Evolutionary conservation across 2,797 vertebrate genomes (phyloP).

Genomic region (Mus spretus): DNA sequence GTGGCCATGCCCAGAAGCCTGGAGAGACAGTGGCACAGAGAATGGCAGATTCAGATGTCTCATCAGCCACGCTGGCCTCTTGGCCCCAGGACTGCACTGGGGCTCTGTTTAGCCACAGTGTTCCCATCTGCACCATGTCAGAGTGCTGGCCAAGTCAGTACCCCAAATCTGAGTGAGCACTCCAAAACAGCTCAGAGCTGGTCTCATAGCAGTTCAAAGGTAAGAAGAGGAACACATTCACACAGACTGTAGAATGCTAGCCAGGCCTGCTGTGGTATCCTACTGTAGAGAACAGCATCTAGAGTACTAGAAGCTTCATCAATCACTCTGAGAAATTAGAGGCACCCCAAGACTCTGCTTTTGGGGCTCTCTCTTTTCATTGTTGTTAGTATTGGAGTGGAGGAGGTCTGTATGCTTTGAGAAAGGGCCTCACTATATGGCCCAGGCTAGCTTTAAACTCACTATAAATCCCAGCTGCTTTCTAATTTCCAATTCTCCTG

Average conservation of each 20-base stretch:
- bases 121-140: not conserved
- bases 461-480: not conserved
- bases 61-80: rapidly evolving
- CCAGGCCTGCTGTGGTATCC: not conserved
- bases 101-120: not conserved
- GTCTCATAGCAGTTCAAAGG: no score
- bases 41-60: rapidly evolving
- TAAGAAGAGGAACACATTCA: not conserved
- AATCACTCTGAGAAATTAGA: not conserved
- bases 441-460: not conserved
- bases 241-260: not conserved
- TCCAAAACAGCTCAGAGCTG: not conserved
- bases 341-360: not conserved
- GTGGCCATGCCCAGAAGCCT: not conserved
- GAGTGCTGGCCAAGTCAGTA: not conserved
- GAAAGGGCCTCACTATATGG: not conserved
- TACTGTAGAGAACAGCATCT: not conserved
- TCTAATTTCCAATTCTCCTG: not conserved
- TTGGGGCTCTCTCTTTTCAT: not conserved
- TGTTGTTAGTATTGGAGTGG: not conserved
- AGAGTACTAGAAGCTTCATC: not conserved
- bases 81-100: no score
- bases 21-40: not conserved
- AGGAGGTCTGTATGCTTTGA: not conserved
- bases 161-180: not conserved